Percentiles rank a stretch among this genome's conserved stretches.
Evolutionary conservation across 2,888 invertebrate species (phyloP).

Genomic region (Macrophya alboannulata): DNA sequence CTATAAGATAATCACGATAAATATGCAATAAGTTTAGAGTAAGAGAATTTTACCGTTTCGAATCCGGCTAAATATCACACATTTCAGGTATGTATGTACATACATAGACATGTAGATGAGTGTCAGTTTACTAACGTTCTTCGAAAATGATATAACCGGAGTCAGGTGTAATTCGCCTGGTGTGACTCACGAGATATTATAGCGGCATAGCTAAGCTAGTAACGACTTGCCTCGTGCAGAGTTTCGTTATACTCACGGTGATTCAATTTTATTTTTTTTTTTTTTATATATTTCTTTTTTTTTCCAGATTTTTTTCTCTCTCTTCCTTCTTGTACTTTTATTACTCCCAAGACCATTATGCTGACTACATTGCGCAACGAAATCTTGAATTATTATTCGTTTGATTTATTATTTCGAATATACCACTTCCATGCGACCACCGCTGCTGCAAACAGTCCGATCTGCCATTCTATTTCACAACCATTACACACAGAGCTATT

Average conservation of each 20-base stretch:
- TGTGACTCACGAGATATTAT: background rate
- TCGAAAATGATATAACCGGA: background rate
- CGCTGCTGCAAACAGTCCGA: background rate
- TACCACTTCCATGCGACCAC: background rate
- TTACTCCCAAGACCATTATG: background rate
- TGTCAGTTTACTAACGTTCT: background rate
- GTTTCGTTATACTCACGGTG: slow-evolving; percentile 30
- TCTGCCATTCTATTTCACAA: slow-evolving; percentile 36
- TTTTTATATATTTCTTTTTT: background rate
- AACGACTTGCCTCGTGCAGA: background rate
- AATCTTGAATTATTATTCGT: slow-evolving; percentile 30
- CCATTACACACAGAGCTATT: background rate
- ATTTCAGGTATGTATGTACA: background rate
- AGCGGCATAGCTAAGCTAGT: background rate
- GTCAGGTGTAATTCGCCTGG: background rate
- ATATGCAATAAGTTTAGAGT: background rate
- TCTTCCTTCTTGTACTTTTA: background rate
- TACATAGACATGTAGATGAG: background rate
- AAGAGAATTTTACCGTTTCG: background rate
- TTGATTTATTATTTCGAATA: slow-evolving; percentile 47
- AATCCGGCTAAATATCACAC: background rate
- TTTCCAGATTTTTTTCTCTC: background rate
- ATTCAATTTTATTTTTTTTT: slow-evolving; percentile 26
- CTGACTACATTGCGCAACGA: slow-evolving; percentile 10
- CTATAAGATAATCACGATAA: too few species aligned